phyloP scores from a whole-genome alignment of 2,888 invertebrate genomes.

The Drosophila austrosaltans region DNA sequence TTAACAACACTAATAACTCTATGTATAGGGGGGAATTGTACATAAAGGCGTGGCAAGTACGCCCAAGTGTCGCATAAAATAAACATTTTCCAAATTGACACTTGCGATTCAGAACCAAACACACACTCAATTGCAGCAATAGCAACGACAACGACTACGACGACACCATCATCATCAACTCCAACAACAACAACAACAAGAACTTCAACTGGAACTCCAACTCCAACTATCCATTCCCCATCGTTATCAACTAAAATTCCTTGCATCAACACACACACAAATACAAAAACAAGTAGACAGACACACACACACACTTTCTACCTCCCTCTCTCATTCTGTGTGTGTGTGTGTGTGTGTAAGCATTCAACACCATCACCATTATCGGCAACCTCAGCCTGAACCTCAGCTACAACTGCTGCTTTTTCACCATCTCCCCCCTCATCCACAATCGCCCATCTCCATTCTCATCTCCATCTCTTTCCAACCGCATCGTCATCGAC shows the following conservation, averaged over 20 bases:
- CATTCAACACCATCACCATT: slow-evolving; percentile 46
- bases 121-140: slow-evolving; percentile 62
- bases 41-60: slow-evolving; percentile 36
- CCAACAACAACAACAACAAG: slow-evolving; percentile 32
- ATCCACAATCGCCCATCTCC: neutral
- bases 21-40: neutral
- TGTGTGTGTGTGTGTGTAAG: neutral
- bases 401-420: slow-evolving; percentile 19
- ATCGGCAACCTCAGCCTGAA: slow-evolving; percentile 52
- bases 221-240: slow-evolving; percentile 26
- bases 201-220: slow-evolving; percentile 12
- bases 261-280: slow-evolving; percentile 63
- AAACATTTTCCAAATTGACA: slow-evolving; percentile 80
- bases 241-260: slow-evolving; percentile 74
- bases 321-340: neutral
- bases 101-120: slow-evolving; percentile 73
- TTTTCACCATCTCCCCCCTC: neutral
- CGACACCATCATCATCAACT: slow-evolving; percentile 55
- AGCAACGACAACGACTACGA: slow-evolving; percentile 42
- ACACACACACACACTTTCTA: neutral
- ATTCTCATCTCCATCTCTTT: slow-evolving; percentile 5
- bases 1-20: neutral
- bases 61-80: slow-evolving; percentile 74
- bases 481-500: slow-evolving; percentile 61
- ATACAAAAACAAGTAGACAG: slow-evolving; percentile 18